Evolutionary conservation across 2,113 vertebrate species (phyloP), one percentile per base, ranked within the genome.

Genomic region (Tiliqua scincoides): DNA sequence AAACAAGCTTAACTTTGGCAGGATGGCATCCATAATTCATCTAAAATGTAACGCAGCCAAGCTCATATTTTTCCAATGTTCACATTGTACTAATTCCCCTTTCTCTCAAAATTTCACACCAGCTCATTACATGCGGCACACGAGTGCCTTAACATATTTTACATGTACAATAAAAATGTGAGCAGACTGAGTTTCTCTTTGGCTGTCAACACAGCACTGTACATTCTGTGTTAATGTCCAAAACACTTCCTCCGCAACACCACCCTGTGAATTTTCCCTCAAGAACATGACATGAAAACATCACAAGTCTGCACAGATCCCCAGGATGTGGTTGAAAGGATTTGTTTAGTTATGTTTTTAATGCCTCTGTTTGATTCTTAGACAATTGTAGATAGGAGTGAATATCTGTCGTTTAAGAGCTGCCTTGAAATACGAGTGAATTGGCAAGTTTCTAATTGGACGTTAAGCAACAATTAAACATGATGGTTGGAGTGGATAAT

Each of bases 141-240:
- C 71, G 84, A 54, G 23, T 77, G 63, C 4, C 1, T 27, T n/a
- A 73, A 88, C 90, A 37, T 89, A 61, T 90, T 91, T 68, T 91
- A 86, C 25, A n/a, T 86, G 54, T 86, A 84, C 89, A 90, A 86
- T 2, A 81, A 0, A 54, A 73, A 67, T 0, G 84, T 79, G 84
- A 89, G 84, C 80, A 87, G 86, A 72, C 84, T 90, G 30, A 27
- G 0, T 70, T 10, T 65, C 17, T 87, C 1, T 70, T 88, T 5
- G 70, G 59, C 63, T 91, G 11, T 92, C n/a, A 81, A n/a, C 52
- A n/a, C 20, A 87, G 80, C 86, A 78, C 80, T 83, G 80, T 71
- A 76, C 73, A 83, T 77, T 83, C 86, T 87, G 73, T 83, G 73
- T 78, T 83, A 83, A 83, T 77, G 65, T 78, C 65, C 80, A 83